These are phyloP conservation scores for Ditylenchus weischeri DNA, from an alignment of 2,888 invertebrate genomes.

Conservation along the genomic window DNA sequence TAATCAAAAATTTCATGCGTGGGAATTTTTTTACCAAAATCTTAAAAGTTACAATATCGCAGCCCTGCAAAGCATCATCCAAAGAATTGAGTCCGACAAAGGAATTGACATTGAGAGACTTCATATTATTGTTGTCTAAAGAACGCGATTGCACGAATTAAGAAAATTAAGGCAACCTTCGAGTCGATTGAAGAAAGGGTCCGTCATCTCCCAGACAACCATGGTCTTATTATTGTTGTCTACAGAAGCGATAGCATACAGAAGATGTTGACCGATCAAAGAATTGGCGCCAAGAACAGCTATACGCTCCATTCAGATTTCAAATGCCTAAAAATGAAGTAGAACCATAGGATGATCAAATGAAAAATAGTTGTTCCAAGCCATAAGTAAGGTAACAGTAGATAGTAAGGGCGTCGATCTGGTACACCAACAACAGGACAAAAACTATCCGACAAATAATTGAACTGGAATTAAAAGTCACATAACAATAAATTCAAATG, in stretches of 20 bases:
- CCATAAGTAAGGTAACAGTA: no score
- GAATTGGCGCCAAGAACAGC: conserved; percentile 35
- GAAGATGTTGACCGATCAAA: conserved; percentile 34
- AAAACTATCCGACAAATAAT: no score
- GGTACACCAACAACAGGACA: no score
- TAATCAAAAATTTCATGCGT: conserved; percentile 17
- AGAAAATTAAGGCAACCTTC: background rate
- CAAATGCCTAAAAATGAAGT: no score
- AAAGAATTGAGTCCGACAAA: conserved; percentile 24
- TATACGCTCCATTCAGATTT: conserved; percentile 22
- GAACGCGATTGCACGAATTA: background rate
- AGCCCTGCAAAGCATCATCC: conserved; percentile 17
- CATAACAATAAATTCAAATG: no score
- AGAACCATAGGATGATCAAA: no score
- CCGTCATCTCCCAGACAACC: conserved; percentile 3
- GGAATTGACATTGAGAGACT: conserved; percentile 4
- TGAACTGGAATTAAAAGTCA: no score
- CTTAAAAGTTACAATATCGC: conserved; percentile 26
- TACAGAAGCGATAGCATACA: conserved; percentile 18
- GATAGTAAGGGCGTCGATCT: no score
- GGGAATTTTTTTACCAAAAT: background rate
- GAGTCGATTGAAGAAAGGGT: background rate
- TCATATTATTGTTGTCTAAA: conserved; percentile 20
- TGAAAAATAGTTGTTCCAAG: no score
- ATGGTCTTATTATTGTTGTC: conserved; percentile 8